These are phyloP conservation scores for Drosophila kokeensis DNA, from an alignment of 2,888 invertebrate species.

Conservation along the genomic window DNA sequence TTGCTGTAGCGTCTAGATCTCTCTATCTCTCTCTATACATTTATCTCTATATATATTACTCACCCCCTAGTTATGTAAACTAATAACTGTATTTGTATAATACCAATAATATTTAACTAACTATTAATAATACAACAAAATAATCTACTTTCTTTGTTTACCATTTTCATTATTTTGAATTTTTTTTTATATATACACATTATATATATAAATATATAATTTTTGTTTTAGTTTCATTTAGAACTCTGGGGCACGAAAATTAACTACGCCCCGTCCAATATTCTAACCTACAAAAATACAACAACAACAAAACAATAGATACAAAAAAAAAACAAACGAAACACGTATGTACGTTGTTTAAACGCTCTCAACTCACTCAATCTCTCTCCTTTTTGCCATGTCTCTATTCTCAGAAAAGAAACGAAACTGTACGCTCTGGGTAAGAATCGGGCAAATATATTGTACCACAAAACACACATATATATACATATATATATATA, in stretches of 20 bases:
- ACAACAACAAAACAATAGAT: constrained; percentile 22
- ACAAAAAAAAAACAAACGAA: constrained; percentile 10
- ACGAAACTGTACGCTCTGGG: constrained; percentile 54
- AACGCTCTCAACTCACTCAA: constrained; percentile 32
- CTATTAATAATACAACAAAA: constrained; percentile 40
- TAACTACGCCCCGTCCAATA: constrained; percentile 42
- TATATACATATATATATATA: constrained; percentile 20
- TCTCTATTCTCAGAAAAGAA: constrained; percentile 55
- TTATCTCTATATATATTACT: constrained; percentile 16
- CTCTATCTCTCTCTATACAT: constrained; percentile 12
- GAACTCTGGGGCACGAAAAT: constrained; percentile 47
- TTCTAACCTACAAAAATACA: constrained; percentile 36
- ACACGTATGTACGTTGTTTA: constrained; percentile 51
- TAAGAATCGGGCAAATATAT: constrained; percentile 57
- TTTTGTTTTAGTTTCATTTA: constrained; percentile 59
- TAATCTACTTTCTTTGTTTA: constrained; percentile 33
- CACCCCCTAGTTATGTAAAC: constrained; percentile 28
- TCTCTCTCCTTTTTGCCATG: constrained; percentile 40
- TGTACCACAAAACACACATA: constrained; percentile 22
- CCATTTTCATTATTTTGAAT: constrained; percentile 19
- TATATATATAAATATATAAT: constrained; percentile 30
- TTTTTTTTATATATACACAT: neutral
- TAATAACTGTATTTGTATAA: constrained; percentile 37
- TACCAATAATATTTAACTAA: constrained; percentile 34
- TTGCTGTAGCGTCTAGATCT: constrained; percentile 47